phyloP scores from a whole-genome alignment of 2,888 invertebrate genomes.

The Dolomedes plantarius region DNA sequence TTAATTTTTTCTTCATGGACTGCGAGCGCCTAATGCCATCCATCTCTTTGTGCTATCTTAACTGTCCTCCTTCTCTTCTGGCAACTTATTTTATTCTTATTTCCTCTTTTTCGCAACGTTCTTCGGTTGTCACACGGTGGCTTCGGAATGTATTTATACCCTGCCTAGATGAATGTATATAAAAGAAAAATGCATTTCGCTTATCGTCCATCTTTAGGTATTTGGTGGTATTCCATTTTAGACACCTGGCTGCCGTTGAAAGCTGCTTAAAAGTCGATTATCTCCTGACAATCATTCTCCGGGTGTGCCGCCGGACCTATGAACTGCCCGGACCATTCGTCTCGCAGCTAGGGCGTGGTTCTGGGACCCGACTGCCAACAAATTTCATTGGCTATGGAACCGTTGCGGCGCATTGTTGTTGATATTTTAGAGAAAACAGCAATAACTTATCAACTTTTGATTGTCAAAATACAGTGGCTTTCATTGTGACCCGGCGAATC shows the following conservation, averaged over 20 bases:
- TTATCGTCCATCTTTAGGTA: slow-evolving; percentile 69
- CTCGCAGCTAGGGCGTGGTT: slow-evolving; percentile 57
- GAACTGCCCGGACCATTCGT: slow-evolving; percentile 66
- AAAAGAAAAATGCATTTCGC: slow-evolving; percentile 68
- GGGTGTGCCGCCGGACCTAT: slow-evolving; percentile 62
- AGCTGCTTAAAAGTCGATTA: slow-evolving; percentile 71
- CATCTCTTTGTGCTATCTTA: slow-evolving; percentile 60
- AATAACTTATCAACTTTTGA: slow-evolving; percentile 65
- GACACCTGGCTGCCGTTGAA: slow-evolving; percentile 66
- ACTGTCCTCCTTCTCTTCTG: slow-evolving; percentile 59
- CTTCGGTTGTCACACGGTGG: slow-evolving; percentile 60
- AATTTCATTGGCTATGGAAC: slow-evolving; percentile 70
- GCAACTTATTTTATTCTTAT: slow-evolving; percentile 26
- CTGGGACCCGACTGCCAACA: slow-evolving; percentile 49
- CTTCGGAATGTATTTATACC: slow-evolving; percentile 65
- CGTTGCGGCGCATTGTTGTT: slow-evolving; percentile 57
- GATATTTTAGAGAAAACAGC: slow-evolving; percentile 59
- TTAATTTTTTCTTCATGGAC: slow-evolving; percentile 37
- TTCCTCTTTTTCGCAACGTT: slow-evolving; percentile 26
- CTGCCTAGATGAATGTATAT: slow-evolving; percentile 48
- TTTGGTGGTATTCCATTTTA: slow-evolving; percentile 68
- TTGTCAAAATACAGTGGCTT: slow-evolving; percentile 58
- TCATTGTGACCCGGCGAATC: too few species aligned
- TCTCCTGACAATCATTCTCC: slow-evolving; percentile 68
- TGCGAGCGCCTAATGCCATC: slow-evolving; percentile 30